phyloP scores from a whole-genome alignment of 2,888 invertebrate species.

The Meganola albula region DNA sequence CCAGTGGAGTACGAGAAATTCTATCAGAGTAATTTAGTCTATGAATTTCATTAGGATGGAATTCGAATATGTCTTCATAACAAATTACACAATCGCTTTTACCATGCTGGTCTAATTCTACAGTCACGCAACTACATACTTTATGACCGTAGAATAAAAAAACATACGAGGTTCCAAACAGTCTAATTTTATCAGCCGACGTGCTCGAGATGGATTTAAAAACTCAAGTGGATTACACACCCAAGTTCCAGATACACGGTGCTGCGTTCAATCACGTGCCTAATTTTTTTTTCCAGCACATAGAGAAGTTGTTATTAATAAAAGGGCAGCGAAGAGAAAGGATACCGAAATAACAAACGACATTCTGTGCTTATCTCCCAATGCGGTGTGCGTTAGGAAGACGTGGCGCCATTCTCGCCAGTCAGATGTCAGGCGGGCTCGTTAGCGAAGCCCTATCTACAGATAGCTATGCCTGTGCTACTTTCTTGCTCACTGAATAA shows the following conservation, averaged over 20 bases:
- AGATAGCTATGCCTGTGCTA: slow-evolving; percentile 42
- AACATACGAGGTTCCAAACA: slow-evolving; percentile 35
- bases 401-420: slow-evolving; percentile 49
- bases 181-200: slow-evolving; percentile 43
- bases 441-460: slow-evolving; percentile 51
- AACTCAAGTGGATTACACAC: slow-evolving; percentile 33
- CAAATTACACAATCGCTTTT: slow-evolving; percentile 40
- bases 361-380: slow-evolving; percentile 48
- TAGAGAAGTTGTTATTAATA: slow-evolving; percentile 21
- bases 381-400: slow-evolving; percentile 45
- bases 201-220: slow-evolving; percentile 38
- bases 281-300: slow-evolving; percentile 17
- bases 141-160: slow-evolving; percentile 36
- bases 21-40: too few species aligned
- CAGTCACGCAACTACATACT: slow-evolving; percentile 46
- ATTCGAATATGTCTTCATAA: slow-evolving; percentile 30
- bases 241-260: slow-evolving; percentile 24
- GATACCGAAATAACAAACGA: slow-evolving; percentile 63
- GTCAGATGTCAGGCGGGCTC: slow-evolving; percentile 50
- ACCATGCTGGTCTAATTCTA: slow-evolving; percentile 40
- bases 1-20: too few species aligned
- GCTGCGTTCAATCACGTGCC: slow-evolving; percentile 27
- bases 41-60: slow-evolving; percentile 18
- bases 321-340: slow-evolving; percentile 27
- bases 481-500: slow-evolving; percentile 34